Conservation (phyloP, 2,797 vertebrate genomes). For the Microhierax caerulescens region DNA sequence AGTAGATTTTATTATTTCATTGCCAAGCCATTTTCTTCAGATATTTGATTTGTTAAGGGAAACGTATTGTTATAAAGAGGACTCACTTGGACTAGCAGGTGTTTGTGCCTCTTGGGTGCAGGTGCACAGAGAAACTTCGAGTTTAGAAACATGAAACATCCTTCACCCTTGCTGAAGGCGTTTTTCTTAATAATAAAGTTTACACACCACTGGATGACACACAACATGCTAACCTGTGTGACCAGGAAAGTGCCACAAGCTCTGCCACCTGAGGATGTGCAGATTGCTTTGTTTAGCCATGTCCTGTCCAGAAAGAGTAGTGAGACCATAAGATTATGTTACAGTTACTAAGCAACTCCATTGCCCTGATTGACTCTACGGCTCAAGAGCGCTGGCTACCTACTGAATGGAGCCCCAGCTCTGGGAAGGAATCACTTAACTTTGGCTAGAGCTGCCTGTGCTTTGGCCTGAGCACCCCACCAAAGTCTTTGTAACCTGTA, state of each 20-base stretch:
- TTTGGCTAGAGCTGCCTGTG: neutral
- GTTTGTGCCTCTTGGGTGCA: neutral
- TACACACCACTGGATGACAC: neutral
- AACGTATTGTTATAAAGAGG: neutral
- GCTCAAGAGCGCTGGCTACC: neutral
- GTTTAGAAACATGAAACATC: neutral
- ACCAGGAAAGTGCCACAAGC: neutral
- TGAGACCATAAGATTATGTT: neutral
- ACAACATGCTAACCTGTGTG: fast-evolving
- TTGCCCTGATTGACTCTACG: neutral
- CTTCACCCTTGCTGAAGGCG: neutral
- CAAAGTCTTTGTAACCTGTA: neutral
- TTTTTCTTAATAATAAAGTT: neutral
- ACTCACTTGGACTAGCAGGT: neutral
- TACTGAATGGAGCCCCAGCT: neutral
- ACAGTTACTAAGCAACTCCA: neutral
- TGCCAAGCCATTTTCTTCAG: neutral
- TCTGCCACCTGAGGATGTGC: neutral
- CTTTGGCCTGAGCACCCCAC: neutral
- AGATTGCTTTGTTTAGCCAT: neutral
- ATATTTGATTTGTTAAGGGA: neutral
- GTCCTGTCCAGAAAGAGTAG: neutral
- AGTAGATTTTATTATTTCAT: neutral
- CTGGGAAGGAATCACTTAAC: neutral
- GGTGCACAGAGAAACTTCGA: neutral